These are phyloP conservation scores for Drosophila sturtevanti DNA, from an alignment of 1,140 invertebrate genomes.

Conservation along the genomic window DNA sequence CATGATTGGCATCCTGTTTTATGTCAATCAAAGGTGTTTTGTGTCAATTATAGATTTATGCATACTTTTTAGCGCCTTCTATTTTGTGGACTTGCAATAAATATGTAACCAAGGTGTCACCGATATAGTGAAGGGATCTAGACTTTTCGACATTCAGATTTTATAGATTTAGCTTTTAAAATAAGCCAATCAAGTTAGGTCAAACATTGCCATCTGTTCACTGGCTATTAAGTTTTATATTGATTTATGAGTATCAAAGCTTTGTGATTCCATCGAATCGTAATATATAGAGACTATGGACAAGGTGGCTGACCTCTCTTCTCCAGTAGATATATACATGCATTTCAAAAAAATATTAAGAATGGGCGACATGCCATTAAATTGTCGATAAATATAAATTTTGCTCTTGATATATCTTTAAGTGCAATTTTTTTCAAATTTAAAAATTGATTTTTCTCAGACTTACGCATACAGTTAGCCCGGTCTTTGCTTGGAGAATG, in stretches of 20 bases:
- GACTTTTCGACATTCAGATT: conserved; percentile 40
- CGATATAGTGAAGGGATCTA: conserved; percentile 42
- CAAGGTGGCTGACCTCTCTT: background rate
- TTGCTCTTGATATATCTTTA: background rate
- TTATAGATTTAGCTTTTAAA: background rate
- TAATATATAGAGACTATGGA: background rate
- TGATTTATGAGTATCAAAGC: conserved; percentile 51
- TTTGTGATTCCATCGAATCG: conserved; percentile 19
- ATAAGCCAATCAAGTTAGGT: conserved; percentile 24
- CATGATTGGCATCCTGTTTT: conserved; percentile 68
- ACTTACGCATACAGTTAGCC: conserved; percentile 66
- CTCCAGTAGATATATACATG: conserved; percentile 34
- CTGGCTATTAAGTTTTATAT: conserved; percentile 5
- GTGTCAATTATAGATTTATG: conserved; percentile 52
- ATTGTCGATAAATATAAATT: conserved; percentile 32
- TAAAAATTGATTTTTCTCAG: conserved; percentile 61
- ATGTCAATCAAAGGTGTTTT: conserved; percentile 53
- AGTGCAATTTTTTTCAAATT: conserved; percentile 43
- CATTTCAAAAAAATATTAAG: conserved; percentile 49
- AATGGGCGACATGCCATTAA: conserved; percentile 69
- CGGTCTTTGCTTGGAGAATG: background rate
- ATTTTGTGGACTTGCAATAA: conserved; percentile 48
- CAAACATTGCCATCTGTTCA: conserved; percentile 41
- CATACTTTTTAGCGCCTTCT: conserved; percentile 48
- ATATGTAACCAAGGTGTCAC: conserved; percentile 33